Percentiles rank a stretch among this genome's conserved stretches.
These are phyloP conservation scores for Ceyx cyanopectus DNA, from an alignment of 2,113 vertebrate species.

Conservation along the genomic window DNA sequence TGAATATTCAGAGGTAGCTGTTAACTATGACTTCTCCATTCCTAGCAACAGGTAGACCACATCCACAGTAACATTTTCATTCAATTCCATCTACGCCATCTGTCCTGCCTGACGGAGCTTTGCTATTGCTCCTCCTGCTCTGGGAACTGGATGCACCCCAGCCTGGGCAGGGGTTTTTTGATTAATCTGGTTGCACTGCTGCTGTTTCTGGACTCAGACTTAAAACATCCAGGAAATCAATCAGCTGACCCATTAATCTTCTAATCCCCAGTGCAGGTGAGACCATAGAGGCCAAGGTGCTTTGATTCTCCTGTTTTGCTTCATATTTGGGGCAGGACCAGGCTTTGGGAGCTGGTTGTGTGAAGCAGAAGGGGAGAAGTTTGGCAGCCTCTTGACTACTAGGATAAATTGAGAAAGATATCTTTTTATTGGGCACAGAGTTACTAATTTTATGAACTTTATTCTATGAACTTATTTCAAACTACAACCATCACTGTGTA, in stretches of 20 bases:
- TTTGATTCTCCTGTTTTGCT: not conserved
- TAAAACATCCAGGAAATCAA: not conserved
- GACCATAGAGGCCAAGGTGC: rapidly evolving
- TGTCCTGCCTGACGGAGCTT: rapidly evolving
- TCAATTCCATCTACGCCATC: not conserved
- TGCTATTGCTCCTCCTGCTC: not conserved
- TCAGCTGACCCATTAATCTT: not conserved
- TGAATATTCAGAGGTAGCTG: not conserved
- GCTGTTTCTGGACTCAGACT: not conserved
- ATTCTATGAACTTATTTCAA: not conserved
- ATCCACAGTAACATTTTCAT: not conserved
- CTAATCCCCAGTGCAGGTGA: not conserved
- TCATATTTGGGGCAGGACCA: rapidly evolving
- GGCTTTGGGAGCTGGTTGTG: not conserved
- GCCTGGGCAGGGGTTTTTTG: too few species aligned
- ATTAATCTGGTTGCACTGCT: not conserved
- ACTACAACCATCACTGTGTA: not conserved
- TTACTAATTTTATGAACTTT: not conserved
- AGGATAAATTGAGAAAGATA: not conserved
- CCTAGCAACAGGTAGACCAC: not conserved
- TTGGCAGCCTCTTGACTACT: not conserved
- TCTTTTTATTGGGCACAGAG: not conserved
- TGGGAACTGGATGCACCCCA: not conserved
- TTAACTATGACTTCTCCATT: not conserved
- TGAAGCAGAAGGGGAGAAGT: not conserved